Base-by-base conservation (phyloP, 2,888 invertebrate species). In the Ethmia dodecea region DNA sequence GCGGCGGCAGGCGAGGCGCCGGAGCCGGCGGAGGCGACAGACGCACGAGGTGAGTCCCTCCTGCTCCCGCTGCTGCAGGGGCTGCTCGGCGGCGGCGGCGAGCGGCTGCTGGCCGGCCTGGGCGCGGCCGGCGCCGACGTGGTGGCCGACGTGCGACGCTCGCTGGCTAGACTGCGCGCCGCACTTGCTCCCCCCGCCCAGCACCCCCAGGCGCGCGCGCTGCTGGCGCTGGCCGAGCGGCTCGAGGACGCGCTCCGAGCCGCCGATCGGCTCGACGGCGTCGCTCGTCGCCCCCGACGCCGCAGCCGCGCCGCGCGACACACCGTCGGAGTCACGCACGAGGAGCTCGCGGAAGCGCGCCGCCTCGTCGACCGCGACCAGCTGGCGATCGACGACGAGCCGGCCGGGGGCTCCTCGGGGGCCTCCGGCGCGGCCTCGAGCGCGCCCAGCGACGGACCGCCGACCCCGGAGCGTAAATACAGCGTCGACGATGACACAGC, bases 321-420 rank as follows among this genome's bases (percentile, higher is more conserved):
- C 68, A 95, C 95, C 0, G 93, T 95, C 13, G 94, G 94, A 29
- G 95, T 95, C 11, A 94, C 93, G 24, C 89, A 89, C 28, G 94
- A 94, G 62, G 95, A 95, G 58, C 73, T 95, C 14, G 93, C 92
- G 2, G 90, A 92, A 52, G 95, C 95, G 0, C 87, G 95, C 28
- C 89, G 91, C 37, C 89, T 93, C 58, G 89, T 94, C 47, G 92
- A 94, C 67, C 55, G 68, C 5, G 74, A 70, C 38, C 61, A 67
- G 9, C 53, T 86, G 43, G 42, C 70, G 50, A 9, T 31, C 4
- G 26, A 12, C 11, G 12, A 24, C 15, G 18, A 29, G 9, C 6
- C 16, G 13, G 12, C 26, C 3, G 74, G 83, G 20, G 66, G 34
- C n/a, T 35, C 46, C 79, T 18, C 76, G 4, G 27, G 33, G 13